A percentile compares a stretch with the other conserved stretches of the same genome.
phyloP scores from a whole-genome alignment of 2,888 invertebrate species.

The Apotomis turbidana region DNA sequence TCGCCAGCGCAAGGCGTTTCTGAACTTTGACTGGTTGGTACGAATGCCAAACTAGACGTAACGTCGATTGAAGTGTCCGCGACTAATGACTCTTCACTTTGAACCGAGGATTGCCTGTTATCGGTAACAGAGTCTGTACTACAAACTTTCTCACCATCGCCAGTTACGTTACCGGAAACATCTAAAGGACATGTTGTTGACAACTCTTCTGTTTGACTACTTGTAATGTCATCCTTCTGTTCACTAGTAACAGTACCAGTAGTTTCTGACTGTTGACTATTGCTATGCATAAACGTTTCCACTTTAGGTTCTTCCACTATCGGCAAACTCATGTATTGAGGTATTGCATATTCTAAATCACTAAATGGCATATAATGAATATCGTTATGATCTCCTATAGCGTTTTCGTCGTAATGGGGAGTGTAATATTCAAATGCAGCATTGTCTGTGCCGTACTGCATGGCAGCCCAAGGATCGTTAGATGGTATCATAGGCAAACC shows the following conservation, averaged over 20 bases:
- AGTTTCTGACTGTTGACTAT: constrained; percentile 47
- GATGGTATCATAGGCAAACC: constrained; percentile 71
- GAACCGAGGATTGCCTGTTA: constrained; percentile 66
- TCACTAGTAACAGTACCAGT: constrained; percentile 48
- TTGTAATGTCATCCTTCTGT: constrained; percentile 46
- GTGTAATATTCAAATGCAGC: constrained; percentile 70
- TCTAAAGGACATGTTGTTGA: constrained; percentile 45
- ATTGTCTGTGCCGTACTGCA: constrained; percentile 63
- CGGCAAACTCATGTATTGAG: constrained; percentile 76
- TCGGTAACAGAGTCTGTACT: constrained; percentile 54
- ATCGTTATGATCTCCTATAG: constrained; percentile 60
- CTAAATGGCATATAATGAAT: constrained; percentile 74
- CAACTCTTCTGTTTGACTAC: constrained; percentile 39
- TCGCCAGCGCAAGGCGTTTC: constrained; percentile 64
- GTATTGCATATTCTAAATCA: constrained; percentile 76
- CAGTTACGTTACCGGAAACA: constrained; percentile 54
- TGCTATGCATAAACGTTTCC: constrained; percentile 54
- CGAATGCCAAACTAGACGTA: constrained; percentile 78
- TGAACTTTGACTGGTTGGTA: constrained; percentile 77
- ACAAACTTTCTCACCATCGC: constrained; percentile 62
- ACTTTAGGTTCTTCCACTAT: constrained; percentile 62
- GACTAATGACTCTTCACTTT: constrained; percentile 74
- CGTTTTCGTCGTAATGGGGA: constrained; percentile 67
- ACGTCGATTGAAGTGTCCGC: constrained; percentile 77
- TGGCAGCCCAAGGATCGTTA: constrained; percentile 75